Evolutionary conservation across 2,113 vertebrate genomes (phyloP).

Genomic region (Pseudopipra pipra): DNA sequence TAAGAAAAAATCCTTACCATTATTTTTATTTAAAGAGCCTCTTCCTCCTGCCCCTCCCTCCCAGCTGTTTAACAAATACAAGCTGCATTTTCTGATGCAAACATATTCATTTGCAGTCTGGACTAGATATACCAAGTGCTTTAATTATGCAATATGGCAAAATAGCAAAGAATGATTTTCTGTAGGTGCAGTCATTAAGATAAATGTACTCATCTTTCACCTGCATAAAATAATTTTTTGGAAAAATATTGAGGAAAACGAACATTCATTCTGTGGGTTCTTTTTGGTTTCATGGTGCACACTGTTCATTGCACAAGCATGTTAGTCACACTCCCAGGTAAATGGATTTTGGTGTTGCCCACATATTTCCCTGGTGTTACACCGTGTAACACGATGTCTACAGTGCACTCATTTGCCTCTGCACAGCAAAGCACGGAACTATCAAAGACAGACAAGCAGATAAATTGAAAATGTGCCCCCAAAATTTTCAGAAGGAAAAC

Average conservation of each 20-base stretch:
- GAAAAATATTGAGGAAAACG: neutral
- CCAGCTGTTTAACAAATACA: neutral
- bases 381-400: neutral
- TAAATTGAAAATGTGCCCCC: neutral
- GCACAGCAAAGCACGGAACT: neutral
- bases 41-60: neutral
- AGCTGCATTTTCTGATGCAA: neutral
- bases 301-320: neutral
- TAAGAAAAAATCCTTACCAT: neutral
- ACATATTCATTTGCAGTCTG: neutral
- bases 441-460: neutral
- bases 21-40: neutral
- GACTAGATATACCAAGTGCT: neutral
- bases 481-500: neutral
- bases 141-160: neutral
- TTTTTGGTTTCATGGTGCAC: neutral
- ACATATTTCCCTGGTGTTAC: neutral
- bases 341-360: neutral
- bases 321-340: neutral
- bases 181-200: neutral
- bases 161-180: neutral
- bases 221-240: neutral
- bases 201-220: neutral
- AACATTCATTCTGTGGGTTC: neutral
- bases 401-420: neutral